Evolutionary conservation across 2,888 invertebrate species (phyloP).

Genomic region (Caradrina clavipalpis): DNA sequence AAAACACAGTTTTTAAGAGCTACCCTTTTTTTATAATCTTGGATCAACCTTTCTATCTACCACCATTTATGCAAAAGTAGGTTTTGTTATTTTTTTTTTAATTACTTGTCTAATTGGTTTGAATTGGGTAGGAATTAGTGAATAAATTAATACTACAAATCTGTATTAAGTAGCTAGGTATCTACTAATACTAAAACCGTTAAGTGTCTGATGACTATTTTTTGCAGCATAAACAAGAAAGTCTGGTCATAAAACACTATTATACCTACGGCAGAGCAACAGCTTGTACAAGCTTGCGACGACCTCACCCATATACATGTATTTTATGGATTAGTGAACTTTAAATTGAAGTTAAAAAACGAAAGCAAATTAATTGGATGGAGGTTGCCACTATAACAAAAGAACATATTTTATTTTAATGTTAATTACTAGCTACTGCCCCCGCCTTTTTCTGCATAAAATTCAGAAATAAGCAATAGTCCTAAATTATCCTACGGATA

Average conservation of each 20-base stretch:
- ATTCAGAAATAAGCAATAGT: no score
- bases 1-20: neutral
- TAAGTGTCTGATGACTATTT: constrained; percentile 43
- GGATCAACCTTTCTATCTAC: neutral
- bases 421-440: no score
- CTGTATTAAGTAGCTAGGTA: constrained; percentile 14
- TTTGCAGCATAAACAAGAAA: constrained; percentile 54
- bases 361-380: neutral
- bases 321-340: constrained; percentile 36
- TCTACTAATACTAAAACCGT: constrained; percentile 48
- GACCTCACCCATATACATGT: constrained; percentile 33
- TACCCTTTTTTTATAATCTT: neutral
- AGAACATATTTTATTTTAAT: no score
- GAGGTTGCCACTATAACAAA: neutral
- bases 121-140: neutral
- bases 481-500: no score
- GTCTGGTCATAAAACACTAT: constrained; percentile 48
- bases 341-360: constrained; percentile 47
- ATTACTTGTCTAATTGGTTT: neutral
- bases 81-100: constrained; percentile 4
- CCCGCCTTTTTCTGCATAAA: no score
- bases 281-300: constrained; percentile 11
- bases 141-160: constrained; percentile 19
- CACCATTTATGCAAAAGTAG: neutral
- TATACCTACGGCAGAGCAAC: constrained; percentile 23